phyloP scores from a whole-genome alignment of 2,113 vertebrate species.

The Centrocercus urophasianus region DNA sequence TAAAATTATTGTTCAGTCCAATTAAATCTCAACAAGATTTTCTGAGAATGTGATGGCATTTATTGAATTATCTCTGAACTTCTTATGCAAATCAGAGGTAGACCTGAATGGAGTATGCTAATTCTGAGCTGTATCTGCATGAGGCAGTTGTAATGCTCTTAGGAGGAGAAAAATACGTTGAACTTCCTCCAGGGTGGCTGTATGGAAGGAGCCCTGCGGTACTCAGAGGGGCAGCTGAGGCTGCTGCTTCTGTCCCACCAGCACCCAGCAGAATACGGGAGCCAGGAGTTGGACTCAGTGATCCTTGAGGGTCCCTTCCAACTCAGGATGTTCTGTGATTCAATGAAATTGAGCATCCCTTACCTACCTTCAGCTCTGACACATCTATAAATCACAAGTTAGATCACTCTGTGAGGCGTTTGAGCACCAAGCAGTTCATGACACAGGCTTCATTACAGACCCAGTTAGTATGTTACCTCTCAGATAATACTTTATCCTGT shows the following conservation, averaged over 20 bases:
- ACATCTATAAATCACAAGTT: neutral
- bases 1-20: conserved; percentile 62
- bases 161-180: neutral
- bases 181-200: neutral
- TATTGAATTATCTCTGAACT: conserved; percentile 62
- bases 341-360: fast-evolving
- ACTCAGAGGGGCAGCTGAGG: neutral
- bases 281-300: neutral
- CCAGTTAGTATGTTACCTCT: fast-evolving
- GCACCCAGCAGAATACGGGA: neutral
- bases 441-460: neutral
- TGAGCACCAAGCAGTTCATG: fast-evolving
- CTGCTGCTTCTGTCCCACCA: neutral
- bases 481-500: neutral
- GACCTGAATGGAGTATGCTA: neutral
- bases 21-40: conserved; percentile 69
- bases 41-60: conserved; percentile 20
- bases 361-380: neutral
- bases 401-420: neutral
- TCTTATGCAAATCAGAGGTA: conserved; percentile 35
- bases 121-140: neutral
- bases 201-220: fast-evolving
- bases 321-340: neutral
- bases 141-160: neutral
- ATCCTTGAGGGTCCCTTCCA: neutral